Percentiles rank a stretch among this genome's conserved stretches.
Conservation (phyloP, 2,888 invertebrate genomes). For the Neoscelio sp. region DNA sequence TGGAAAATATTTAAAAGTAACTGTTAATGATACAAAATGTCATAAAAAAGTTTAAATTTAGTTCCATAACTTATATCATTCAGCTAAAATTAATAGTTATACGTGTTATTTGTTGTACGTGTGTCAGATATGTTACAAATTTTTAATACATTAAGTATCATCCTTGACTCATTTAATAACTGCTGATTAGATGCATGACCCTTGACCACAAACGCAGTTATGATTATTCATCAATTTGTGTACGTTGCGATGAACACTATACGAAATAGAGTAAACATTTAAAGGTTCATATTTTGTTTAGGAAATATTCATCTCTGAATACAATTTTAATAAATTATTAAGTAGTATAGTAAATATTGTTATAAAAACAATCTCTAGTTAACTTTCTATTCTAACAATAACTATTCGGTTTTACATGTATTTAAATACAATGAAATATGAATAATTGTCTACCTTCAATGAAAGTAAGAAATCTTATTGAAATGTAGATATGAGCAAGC, state of each 20-base stretch:
- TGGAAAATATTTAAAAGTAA: too few species aligned
- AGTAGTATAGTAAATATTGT: background rate
- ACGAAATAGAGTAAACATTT: too few species aligned
- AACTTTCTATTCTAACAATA: too few species aligned
- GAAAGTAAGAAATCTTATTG: background rate
- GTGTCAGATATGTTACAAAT: background rate
- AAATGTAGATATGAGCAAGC: conserved; percentile 71
- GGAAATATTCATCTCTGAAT: too few species aligned
- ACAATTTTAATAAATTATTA: too few species aligned
- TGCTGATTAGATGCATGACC: conserved; percentile 26
- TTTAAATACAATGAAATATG: background rate
- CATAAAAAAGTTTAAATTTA: too few species aligned
- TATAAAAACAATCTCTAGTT: conserved; percentile 13
- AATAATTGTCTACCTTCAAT: background rate
- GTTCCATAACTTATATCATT: too few species aligned
- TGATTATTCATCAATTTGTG: conserved; percentile 7
- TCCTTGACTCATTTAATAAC: conserved; percentile 36
- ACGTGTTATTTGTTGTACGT: too few species aligned
- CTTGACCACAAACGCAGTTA: conserved; percentile 11
- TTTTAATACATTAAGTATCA: background rate
- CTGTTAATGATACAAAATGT: too few species aligned
- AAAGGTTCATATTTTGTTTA: too few species aligned
- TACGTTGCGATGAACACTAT: too few species aligned
- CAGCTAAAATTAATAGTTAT: too few species aligned
- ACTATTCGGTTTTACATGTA: background rate